Conservation (phyloP, 2,888 invertebrate species). For the Amphimallon solstitiale region DNA sequence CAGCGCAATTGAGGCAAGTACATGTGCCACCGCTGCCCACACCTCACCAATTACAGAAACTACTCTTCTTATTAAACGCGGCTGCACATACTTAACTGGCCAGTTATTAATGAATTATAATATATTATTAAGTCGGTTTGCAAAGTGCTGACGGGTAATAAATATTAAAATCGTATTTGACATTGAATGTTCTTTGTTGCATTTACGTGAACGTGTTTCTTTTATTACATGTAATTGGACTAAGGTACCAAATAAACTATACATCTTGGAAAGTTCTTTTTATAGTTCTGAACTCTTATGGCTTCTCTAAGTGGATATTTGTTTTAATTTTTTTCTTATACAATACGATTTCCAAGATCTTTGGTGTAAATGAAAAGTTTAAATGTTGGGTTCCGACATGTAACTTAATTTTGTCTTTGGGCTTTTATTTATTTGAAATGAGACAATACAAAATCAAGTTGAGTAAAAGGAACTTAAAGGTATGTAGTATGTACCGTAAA, state of each 20-base stretch:
- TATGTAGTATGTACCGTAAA: too few species aligned
- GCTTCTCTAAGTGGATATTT: too few species aligned
- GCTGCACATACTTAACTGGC: constrained; percentile 41
- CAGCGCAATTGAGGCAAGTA: constrained; percentile 49
- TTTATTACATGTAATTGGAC: neutral
- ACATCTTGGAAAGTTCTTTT: too few species aligned
- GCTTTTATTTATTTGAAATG: too few species aligned
- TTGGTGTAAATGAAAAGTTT: too few species aligned
- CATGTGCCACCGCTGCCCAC: constrained; percentile 47
- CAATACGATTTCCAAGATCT: too few species aligned
- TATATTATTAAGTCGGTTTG: constrained; percentile 17
- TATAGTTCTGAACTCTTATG: too few species aligned
- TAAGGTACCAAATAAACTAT: neutral
- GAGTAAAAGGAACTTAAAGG: too few species aligned
- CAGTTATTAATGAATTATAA: constrained; percentile 22
- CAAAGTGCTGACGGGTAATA: neutral
- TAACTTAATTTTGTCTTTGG: too few species aligned
- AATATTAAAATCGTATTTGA: constrained; percentile 7
- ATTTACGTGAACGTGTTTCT: neutral
- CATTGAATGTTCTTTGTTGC: constrained; percentile 7
- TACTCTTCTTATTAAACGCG: constrained; percentile 49
- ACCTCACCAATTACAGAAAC: constrained; percentile 49
- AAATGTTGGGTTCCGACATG: too few species aligned
- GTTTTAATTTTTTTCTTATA: too few species aligned
- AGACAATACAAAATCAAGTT: too few species aligned